These are phyloP conservation scores for Phaedon cochleariae DNA, from an alignment of 2,888 invertebrate species.

Conservation along the genomic window DNA sequence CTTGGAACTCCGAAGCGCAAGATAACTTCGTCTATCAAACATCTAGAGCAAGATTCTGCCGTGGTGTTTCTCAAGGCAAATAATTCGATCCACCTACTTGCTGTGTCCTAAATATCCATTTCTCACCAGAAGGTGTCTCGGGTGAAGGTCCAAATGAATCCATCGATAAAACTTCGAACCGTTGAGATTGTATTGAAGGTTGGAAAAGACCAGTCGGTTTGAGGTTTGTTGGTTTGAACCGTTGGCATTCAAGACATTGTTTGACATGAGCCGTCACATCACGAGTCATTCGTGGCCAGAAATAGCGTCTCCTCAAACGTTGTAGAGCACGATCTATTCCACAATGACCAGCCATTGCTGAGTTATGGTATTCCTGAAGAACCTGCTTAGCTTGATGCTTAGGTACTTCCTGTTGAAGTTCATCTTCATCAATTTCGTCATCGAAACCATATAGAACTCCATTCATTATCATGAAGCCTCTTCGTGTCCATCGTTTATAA, in stretches of 20 bases:
- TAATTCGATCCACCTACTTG: conserved; percentile 47
- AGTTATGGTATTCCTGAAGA: conserved; percentile 43
- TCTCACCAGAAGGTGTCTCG: no score
- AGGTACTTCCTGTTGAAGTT: conserved; percentile 46
- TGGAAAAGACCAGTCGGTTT: conserved; percentile 48
- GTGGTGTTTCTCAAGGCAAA: conserved; percentile 32
- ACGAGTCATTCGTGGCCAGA: no score
- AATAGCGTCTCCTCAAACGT: conserved; percentile 38
- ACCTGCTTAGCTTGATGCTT: conserved; percentile 16
- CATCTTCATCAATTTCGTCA: no score
- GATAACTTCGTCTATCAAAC: conserved; percentile 45
- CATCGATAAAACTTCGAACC: no score
- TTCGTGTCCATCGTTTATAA: conserved; percentile 31
- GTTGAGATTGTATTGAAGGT: conserved; percentile 39
- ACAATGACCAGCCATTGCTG: conserved; percentile 45
- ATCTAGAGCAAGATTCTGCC: no score
- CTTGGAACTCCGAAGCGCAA: conserved; percentile 52
- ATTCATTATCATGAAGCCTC: conserved; percentile 42
- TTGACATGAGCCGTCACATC: no score
- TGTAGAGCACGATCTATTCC: conserved; percentile 42
- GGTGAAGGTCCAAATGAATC: no score
- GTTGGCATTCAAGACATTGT: no score
- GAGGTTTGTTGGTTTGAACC: no score
- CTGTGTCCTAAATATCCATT: conserved; percentile 47
- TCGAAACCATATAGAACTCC: conserved; percentile 44